Base-by-base conservation (phyloP, 2,113 vertebrate genomes). In the Stigmatopora argus region DNA sequence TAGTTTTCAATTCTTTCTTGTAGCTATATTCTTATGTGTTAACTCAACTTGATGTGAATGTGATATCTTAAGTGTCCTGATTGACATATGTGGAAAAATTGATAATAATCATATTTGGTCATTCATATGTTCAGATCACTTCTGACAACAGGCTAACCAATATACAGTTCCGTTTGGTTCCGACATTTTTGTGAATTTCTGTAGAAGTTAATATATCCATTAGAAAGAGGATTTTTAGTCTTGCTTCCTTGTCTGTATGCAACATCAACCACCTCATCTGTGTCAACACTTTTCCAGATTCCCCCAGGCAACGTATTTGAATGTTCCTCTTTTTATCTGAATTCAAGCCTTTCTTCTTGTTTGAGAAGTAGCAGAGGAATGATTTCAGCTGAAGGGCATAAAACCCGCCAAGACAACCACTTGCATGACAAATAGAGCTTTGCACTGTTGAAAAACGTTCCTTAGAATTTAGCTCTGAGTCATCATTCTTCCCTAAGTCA, bases 341-440 rank as follows among this genome's bases (percentile, higher is more conserved):
- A 67, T 64, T 77, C 55, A 67, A 59, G 53, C 64, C 45, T 38
- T 21, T 4, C 12, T 56, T 69, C 59, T 21, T 26, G 60, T 66
- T 67, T 52, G 15, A 5, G 11, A 31, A 34, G 53, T 47, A 58
- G 57, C 64, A 31, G 21, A 15, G 59, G 21, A 61, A 65, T 65
- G 45, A 67, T 47, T 55, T 69, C 14, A 56, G 21, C 65, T 45
- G 26, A 60, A 63, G 64, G 52, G 11, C 38, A 58, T 53, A 52
- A 69, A 6, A 62, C 55, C 52, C 63, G 31, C 35, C 57, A n/a
- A 59, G 57, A 59, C 57, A 35, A 34, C 55, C n/a, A 34, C 34
- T 59, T n/a, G 35, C 34, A 38, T 38, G 18, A 34, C 17, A 59
- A 59, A 65, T 35, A 64, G 18, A 69, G 60, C 26, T 72, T 62